Evolutionary conservation across 2,113 vertebrate genomes (phyloP).

Genomic region (Pycnonotus jocosus): DNA sequence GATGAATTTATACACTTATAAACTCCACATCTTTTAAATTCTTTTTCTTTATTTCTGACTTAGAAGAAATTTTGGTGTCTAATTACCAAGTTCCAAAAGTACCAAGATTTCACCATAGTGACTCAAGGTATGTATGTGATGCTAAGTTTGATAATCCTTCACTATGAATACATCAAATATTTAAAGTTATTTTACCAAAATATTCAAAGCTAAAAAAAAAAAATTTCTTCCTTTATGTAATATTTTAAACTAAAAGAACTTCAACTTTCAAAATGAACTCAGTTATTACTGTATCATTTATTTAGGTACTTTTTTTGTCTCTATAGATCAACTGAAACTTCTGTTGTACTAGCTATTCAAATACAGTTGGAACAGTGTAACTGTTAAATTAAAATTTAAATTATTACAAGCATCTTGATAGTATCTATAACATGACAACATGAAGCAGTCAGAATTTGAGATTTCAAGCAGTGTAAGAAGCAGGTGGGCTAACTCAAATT

Average conservation of each 20-base stretch:
- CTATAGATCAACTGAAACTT: not conserved
- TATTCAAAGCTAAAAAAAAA: not conserved
- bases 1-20: not conserved
- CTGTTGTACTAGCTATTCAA: not conserved
- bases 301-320: not conserved
- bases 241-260: not conserved
- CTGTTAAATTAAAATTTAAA: not conserved
- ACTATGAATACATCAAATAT: not conserved
- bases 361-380: not conserved
- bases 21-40: not conserved
- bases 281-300: not conserved
- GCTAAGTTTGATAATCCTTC: not conserved
- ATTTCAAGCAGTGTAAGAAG: not conserved
- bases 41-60: not conserved
- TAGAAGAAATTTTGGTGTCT: not conserved
- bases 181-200: not conserved
- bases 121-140: not conserved
- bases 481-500: not conserved
- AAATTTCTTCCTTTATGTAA: not conserved
- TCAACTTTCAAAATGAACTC: not conserved
- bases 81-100: not conserved
- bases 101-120: rapidly evolving
- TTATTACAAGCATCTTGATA: not conserved
- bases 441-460: not conserved
- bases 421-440: not conserved